Evolutionary conservation across 1,140 invertebrate genomes (phyloP), one percentile per base, ranked within the genome.

Genomic region (Drosophila orena): DNA sequence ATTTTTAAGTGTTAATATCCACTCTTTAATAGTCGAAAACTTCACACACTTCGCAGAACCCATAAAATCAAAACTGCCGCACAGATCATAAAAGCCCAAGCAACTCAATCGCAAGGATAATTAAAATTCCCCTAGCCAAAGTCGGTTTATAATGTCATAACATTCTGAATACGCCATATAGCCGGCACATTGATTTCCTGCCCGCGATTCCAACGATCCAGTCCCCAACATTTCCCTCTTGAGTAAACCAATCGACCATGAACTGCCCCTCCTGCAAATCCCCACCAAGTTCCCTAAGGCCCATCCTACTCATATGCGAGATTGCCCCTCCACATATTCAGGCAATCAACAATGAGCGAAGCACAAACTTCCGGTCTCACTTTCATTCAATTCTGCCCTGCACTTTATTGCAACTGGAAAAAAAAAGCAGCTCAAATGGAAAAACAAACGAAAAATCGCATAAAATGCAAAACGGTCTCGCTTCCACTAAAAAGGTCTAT

Each of bases 281-380:
- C 38, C 24, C 30, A 30, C 34, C 6, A 10, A 4, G 4, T 10
- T 35, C 53, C 24, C 53, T 11, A 15, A 11, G n/a, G 17, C 60
- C 42, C 57, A 35, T 20, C 43, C 10, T 30, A 42, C 30, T 42
- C 35, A 20, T 37, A 47, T 65, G 42, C 4, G 37, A 4, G 37
- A 4, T 15, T 22, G 17, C 22, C 50, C 34, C 44, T 50, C 27
- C 10, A 27, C 24, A 56, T 35, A 57, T 49, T 71, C 44, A 65
- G 46, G 50, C 69, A 74, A 62, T 58, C 76, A 64, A 50, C 57
- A 77, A 78, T 78, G 58, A 65, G 54, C 60, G 64, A 65, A 77
- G 73, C 74, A 77, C 53, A 49, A 69, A 77, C 74, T 78, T 78
- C 76, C 76, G 76, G 76, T 78, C 65, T 78, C 76, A 77, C 75